Percentiles rank a stretch among this genome's conserved stretches.
Evolutionary conservation across 2,113 vertebrate species (phyloP).

Genomic region (Connochaetes taurinus): DNA sequence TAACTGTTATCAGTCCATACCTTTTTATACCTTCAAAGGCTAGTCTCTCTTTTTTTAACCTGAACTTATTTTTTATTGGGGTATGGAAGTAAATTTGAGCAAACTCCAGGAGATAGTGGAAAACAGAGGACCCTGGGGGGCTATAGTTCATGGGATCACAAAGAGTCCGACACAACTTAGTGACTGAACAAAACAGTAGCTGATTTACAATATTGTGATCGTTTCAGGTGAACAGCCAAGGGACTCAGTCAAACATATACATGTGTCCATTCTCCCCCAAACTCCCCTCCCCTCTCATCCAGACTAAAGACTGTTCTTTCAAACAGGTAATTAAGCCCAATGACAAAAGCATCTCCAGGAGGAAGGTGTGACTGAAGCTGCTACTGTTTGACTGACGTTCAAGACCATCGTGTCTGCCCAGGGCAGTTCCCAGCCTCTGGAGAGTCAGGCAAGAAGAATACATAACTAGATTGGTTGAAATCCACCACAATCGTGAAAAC

Average conservation of each 20-base stretch:
- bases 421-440: neutral
- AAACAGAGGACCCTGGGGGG: neutral
- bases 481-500: neutral
- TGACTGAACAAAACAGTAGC: neutral
- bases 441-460: neutral
- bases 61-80: neutral
- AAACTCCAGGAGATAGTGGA: neutral
- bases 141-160: neutral
- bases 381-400: neutral
- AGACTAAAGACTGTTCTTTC: neutral
- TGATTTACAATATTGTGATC: neutral
- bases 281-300: neutral
- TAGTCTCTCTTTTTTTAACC: neutral
- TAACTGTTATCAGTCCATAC: neutral
- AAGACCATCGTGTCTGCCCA: fast-evolving
- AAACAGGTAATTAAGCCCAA: neutral
- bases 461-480: neutral
- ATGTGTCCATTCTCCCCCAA: neutral
- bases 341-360: neutral
- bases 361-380: neutral
- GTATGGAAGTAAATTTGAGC: neutral
- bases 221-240: neutral
- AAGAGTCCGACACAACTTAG: neutral
- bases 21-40: neutral
- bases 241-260: neutral